A percentile compares a stretch with the other conserved stretches of the same genome.
phyloP scores from a whole-genome alignment of 2,888 invertebrate genomes.

The Oligia latruncula region DNA sequence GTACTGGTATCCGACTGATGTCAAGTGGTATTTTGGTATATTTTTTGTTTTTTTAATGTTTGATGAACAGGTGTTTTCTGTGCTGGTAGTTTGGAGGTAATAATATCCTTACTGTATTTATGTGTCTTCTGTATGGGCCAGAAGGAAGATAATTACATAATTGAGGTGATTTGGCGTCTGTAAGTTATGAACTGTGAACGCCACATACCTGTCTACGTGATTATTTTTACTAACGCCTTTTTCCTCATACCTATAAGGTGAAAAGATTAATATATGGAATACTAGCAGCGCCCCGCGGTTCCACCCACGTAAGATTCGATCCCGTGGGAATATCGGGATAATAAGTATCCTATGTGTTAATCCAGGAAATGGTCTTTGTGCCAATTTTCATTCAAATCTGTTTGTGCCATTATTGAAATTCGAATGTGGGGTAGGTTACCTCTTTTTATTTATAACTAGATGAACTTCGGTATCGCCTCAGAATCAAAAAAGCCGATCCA shows the following conservation, averaged over 20 bases:
- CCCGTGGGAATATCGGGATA: too few relatives aligned
- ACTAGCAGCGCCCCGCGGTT: too few relatives aligned
- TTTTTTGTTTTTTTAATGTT: constrained; percentile 65
- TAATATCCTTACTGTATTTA: constrained; percentile 59
- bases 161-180: constrained; percentile 22
- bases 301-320: too few relatives aligned
- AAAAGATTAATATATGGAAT: not conserved
- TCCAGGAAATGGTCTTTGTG: too few relatives aligned
- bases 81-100: constrained; percentile 58
- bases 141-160: constrained; percentile 44
- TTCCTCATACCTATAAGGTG: not conserved
- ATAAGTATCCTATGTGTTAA: too few relatives aligned
- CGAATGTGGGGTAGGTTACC: too few relatives aligned
- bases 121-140: constrained; percentile 34
- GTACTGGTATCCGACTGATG: constrained; percentile 62
- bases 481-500: too few relatives aligned
- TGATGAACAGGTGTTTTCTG: constrained; percentile 73
- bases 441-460: too few relatives aligned
- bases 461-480: too few relatives aligned
- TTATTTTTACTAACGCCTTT: constrained; percentile 12
- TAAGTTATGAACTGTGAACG: constrained; percentile 48
- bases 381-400: too few relatives aligned
- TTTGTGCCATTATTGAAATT: too few relatives aligned
- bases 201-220: not conserved
- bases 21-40: constrained; percentile 69